These are phyloP conservation scores for Leptinotarsa haldemani DNA, from an alignment of 2,888 invertebrate genomes.

Conservation along the genomic window DNA sequence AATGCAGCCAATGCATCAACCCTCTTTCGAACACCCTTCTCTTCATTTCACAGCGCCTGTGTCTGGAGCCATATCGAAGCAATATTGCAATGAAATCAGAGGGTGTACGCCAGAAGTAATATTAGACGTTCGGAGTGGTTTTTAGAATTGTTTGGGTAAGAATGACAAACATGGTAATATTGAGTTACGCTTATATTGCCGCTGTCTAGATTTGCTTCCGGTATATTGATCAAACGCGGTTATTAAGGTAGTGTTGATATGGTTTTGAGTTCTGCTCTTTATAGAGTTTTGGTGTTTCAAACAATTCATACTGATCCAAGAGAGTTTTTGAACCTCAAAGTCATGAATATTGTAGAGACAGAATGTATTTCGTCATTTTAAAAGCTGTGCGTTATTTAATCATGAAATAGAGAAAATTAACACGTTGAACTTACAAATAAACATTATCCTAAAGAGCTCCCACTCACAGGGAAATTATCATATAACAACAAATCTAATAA, in stretches of 20 bases:
- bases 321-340: too few relatives aligned
- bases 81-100: slow-evolving; percentile 35
- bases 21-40: background rate
- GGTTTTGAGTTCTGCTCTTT: background rate
- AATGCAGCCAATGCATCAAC: background rate
- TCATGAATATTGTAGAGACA: too few relatives aligned
- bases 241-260: slow-evolving; percentile 1
- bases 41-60: slow-evolving; percentile 19
- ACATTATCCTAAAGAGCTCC: too few relatives aligned
- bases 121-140: slow-evolving; percentile 41
- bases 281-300: too few relatives aligned
- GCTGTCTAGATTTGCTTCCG: slow-evolving; percentile 25
- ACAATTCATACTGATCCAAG: too few relatives aligned
- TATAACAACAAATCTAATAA: too few relatives aligned
- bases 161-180: slow-evolving; percentile 43
- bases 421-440: too few relatives aligned
- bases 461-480: too few relatives aligned
- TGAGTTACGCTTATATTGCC: slow-evolving; percentile 33
- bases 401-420: too few relatives aligned
- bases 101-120: slow-evolving; percentile 38
- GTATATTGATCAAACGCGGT: slow-evolving; percentile 17
- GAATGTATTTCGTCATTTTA: too few relatives aligned
- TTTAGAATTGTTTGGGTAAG: slow-evolving; percentile 41
- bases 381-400: too few relatives aligned
- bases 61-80: slow-evolving; percentile 37